These are phyloP conservation scores for Rhagoletis pomonella DNA, from an alignment of 1,140 invertebrate genomes.

Conservation along the genomic window DNA sequence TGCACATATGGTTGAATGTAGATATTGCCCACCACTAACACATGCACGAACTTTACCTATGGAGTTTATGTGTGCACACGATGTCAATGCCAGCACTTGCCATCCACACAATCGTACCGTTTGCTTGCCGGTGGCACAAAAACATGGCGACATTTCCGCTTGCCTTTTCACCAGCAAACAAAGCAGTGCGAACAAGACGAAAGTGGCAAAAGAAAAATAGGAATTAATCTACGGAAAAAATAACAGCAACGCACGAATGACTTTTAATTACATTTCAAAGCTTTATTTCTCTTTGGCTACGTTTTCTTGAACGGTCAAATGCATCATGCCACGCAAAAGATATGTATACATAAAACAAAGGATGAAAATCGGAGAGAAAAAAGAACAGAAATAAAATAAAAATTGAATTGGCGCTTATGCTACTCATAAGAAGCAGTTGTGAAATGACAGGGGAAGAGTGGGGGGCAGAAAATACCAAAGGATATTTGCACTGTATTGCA, in stretches of 20 bases:
- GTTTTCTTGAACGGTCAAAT: slow-evolving; percentile 47
- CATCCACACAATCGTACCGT: slow-evolving; percentile 32
- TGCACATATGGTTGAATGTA: neutral
- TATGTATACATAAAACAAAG: slow-evolving; percentile 3
- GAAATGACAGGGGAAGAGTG: too few species aligned
- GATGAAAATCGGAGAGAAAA: slow-evolving; percentile 24
- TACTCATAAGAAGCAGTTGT: too few species aligned
- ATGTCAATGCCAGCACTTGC: slow-evolving; percentile 22
- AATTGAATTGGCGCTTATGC: neutral
- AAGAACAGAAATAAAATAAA: neutral
- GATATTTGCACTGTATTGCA: slow-evolving; percentile 26
- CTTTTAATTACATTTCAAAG: slow-evolving; percentile 54
- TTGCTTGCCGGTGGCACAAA: slow-evolving; percentile 21
- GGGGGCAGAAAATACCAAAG: slow-evolving; percentile 28
- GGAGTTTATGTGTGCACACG: neutral
- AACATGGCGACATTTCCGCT: slow-evolving; percentile 45
- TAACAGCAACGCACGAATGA: slow-evolving; percentile 51
- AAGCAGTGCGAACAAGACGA: neutral
- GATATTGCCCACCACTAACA: neutral
- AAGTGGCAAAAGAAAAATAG: slow-evolving; percentile 41
- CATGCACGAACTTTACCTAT: slow-evolving; percentile 13
- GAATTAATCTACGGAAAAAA: slow-evolving; percentile 52
- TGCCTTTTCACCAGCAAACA: slow-evolving; percentile 31
- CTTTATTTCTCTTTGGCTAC: slow-evolving; percentile 30
- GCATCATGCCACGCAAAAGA: neutral